Conservation (phyloP, 2,888 invertebrate species). For the Noctua fimbriata region DNA sequence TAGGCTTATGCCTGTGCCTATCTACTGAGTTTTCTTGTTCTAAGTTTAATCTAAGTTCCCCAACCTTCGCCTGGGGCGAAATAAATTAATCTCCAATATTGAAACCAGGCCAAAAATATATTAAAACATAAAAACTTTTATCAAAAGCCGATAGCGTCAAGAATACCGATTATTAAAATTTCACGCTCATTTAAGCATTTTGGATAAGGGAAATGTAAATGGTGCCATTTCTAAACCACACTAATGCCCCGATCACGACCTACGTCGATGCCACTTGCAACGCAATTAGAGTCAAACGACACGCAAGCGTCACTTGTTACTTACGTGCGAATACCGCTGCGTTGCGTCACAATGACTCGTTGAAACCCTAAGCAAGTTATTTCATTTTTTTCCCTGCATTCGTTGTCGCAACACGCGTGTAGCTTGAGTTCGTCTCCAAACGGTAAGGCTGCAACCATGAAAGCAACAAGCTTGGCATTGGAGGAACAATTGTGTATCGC, state of each 20-base stretch:
- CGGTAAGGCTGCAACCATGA: background rate
- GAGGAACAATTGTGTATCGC: background rate
- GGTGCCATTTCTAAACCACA: background rate
- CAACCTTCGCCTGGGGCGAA: conserved; percentile 2
- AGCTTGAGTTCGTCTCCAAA: background rate
- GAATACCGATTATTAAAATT: conserved; percentile 30
- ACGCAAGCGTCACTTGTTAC: background rate
- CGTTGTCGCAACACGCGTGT: background rate
- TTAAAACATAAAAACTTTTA: conserved; percentile 38
- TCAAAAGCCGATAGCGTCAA: conserved; percentile 5
- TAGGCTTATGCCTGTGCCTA: background rate
- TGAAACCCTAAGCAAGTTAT: background rate
- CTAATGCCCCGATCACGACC: background rate
- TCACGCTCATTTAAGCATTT: conserved; percentile 22
- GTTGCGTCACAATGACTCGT: background rate
- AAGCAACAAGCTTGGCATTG: background rate
- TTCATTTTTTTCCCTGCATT: background rate
- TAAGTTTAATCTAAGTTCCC: conserved; percentile 25
- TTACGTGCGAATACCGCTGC: background rate
- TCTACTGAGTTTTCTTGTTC: background rate
- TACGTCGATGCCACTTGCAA: background rate
- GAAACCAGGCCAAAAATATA: conserved; percentile 43
- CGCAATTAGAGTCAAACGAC: background rate
- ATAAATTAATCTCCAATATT: conserved; percentile 42
- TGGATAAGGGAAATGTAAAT: background rate